Base-by-base conservation (phyloP, 2,113 vertebrate genomes). In the Catharus fuscescens region DNA sequence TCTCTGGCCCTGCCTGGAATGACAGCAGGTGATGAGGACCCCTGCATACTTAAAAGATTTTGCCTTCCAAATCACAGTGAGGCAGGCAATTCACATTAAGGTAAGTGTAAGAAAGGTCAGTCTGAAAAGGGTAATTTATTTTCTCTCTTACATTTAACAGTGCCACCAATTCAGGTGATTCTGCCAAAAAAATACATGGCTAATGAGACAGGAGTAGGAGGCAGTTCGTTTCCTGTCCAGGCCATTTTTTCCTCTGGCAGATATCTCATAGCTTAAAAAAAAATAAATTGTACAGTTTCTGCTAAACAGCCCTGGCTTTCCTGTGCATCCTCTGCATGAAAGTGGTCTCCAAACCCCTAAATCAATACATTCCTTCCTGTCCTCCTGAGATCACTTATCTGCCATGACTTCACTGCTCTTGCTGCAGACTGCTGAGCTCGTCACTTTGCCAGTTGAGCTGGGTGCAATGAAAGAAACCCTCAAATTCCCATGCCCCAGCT, bases 311-410 rank as follows among this genome's bases (percentile, higher is more conserved):
- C 18, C 56, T 59, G 61, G 20, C 52, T 85, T 93, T 92, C 80
- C 89, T 90, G 47, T 86, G 80, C 71, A 66, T 80, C 70, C 60
- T 93, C 66, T 95, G 65, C 52, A 14, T 25, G 47, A 45, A 69
- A 85, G 61, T 85, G 56, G 73, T 88, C 88, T 85, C 85, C 7
- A 8, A 92, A 81, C 69, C 91, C 61, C 56, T 74, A 34, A 87
- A 96, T 94, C 94, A 79, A 95, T 96, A 90, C 5, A 17, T 50
- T 79, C 78, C 65, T 95, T 95, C 91, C 92, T 59, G 73, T 74
- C 47, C 65, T 84, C 84, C 80, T 53, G 81, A 74, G 92, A 94
- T 81, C 60, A 73, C 52, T 93, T 73, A 66, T 24, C 73, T 87
- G 77, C 69, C 2, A 21, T 57, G 65, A 45, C 54, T 81, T 53